Evolutionary conservation across 2,113 vertebrate genomes (phyloP).

Genomic region (Zosterops pallidus): DNA sequence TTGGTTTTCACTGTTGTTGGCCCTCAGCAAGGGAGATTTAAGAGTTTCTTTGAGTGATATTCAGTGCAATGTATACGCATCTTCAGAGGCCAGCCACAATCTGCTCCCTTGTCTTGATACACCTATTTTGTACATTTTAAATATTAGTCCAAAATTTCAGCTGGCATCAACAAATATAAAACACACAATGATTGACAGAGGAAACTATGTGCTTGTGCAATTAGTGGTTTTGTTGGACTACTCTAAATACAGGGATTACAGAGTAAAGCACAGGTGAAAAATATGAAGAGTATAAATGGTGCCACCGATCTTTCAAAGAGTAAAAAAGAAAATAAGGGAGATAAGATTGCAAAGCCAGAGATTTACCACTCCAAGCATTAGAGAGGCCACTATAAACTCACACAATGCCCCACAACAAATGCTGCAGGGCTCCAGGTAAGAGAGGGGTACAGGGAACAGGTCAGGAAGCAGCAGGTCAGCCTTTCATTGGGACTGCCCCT

Average conservation of each 20-base stretch:
- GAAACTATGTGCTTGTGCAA: neutral
- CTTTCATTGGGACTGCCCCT: neutral
- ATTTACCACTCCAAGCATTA: neutral
- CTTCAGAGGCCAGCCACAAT: neutral
- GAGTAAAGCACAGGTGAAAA: neutral
- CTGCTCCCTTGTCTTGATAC: neutral
- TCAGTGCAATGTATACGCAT: neutral
- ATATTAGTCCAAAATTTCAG: neutral
- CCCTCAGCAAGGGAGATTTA: neutral
- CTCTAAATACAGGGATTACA: neutral
- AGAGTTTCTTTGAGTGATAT: neutral
- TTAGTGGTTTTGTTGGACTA: neutral
- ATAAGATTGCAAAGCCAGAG: neutral
- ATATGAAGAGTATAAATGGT: neutral
- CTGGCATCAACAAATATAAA: neutral
- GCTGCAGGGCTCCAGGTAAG: neutral
- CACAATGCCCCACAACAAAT: neutral
- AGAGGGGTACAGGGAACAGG: neutral
- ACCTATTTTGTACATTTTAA: neutral
- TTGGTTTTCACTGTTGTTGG: neutral
- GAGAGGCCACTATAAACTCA: neutral
- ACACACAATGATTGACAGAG: neutral
- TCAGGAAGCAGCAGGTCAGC: neutral
- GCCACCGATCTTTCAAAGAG: neutral
- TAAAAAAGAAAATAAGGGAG: neutral